Conservation (phyloP, 1,140 invertebrate genomes). For the Trichomalopsis sarcophagae region DNA sequence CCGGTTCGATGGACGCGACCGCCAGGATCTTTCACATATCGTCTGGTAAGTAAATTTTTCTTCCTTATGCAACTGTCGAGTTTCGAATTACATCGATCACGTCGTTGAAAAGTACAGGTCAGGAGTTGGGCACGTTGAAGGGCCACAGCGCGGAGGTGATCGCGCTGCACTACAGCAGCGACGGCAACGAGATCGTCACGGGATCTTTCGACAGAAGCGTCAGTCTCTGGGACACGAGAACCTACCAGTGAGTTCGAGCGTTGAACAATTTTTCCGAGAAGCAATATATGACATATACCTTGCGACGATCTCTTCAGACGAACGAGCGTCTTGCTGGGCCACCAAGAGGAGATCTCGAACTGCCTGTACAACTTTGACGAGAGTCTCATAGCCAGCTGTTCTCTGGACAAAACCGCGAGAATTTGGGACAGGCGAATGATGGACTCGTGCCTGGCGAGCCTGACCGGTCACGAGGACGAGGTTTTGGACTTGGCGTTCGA, state of each 20-base stretch:
- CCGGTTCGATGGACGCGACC: slow-evolving; percentile 85
- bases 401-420: slow-evolving; percentile 84
- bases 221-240: slow-evolving; percentile 84
- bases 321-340: slow-evolving; percentile 79
- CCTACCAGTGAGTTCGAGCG: slow-evolving; percentile 76
- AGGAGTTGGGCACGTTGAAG: slow-evolving; percentile 78
- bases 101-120: slow-evolving; percentile 63
- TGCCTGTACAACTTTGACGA: slow-evolving; percentile 85
- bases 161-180: slow-evolving; percentile 81
- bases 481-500: slow-evolving; percentile 86
- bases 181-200: slow-evolving; percentile 82
- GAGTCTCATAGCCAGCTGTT: slow-evolving; percentile 82
- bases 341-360: slow-evolving; percentile 84
- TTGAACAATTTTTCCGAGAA: no score
- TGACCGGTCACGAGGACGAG: slow-evolving; percentile 83
- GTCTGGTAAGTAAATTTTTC: slow-evolving; percentile 69
- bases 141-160: slow-evolving; percentile 86
- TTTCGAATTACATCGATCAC: no score
- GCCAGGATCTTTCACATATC: slow-evolving; percentile 83
- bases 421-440: slow-evolving; percentile 82
- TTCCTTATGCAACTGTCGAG: not conserved
- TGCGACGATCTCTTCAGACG: slow-evolving; percentile 70
- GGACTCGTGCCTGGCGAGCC: slow-evolving; percentile 77
- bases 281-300: no score
- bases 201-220: slow-evolving; percentile 88